Conservation (phyloP, 2,888 invertebrate species). For the Cheilosia pagana region DNA sequence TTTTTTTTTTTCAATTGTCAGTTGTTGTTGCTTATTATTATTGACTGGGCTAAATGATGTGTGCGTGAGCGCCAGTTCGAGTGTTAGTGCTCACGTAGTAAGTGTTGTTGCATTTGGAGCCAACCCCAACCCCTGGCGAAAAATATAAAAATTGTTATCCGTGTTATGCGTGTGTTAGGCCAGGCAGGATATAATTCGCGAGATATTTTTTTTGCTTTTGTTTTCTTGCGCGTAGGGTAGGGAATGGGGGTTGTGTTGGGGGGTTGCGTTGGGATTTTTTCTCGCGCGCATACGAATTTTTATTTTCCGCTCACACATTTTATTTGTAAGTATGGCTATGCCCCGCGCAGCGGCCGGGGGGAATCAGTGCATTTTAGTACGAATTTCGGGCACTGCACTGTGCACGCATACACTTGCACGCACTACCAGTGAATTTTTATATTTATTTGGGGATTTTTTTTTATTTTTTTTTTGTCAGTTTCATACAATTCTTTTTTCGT, state of each 20-base stretch:
- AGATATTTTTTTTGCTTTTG: conserved; percentile 32
- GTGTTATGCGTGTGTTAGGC: conserved; percentile 75
- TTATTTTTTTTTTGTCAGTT: conserved; percentile 45
- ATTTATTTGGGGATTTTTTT: conserved; percentile 79
- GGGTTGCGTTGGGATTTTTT: conserved; percentile 49
- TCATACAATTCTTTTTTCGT: conserved; percentile 71
- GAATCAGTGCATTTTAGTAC: conserved; percentile 49
- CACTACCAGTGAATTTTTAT: conserved; percentile 77
- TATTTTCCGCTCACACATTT: conserved; percentile 72
- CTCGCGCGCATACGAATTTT: conserved; percentile 69
- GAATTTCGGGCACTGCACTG: conserved; percentile 67
- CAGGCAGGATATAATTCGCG: conserved; percentile 67
- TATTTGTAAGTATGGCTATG: conserved; percentile 47
- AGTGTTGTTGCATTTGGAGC: conserved; percentile 62
- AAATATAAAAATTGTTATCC: conserved; percentile 74
- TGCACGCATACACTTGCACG: conserved; percentile 76
- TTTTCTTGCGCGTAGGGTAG: conserved; percentile 2
- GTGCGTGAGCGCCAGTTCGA: conserved; percentile 75
- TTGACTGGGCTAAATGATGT: conserved; percentile 77
- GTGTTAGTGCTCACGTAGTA: conserved; percentile 71
- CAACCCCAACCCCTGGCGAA: conserved; percentile 20
- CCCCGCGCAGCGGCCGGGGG: background rate
- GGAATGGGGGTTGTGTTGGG: conserved; percentile 56
- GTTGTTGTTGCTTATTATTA: conserved; percentile 74
- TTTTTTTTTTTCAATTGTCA: conserved; percentile 45